Evolutionary conservation across 2,888 invertebrate genomes (phyloP), one percentile per base, ranked within the genome.

Genomic region (Hetaerina titia): DNA sequence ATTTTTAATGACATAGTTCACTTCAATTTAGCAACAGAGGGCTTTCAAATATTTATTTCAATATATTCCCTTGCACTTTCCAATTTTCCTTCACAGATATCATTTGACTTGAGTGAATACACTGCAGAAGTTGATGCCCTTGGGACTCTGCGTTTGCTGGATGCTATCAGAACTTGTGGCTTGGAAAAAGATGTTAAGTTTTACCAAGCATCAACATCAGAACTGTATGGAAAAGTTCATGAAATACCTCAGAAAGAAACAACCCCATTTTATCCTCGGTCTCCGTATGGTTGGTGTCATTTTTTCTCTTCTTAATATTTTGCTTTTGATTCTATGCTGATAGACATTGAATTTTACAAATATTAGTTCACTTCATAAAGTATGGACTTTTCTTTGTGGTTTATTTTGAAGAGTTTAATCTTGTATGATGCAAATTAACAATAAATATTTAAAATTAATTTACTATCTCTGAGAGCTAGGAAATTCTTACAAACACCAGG

Each of bases 101-200:
- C 99, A 0, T 99, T 99, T 96, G 99, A 99, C 96, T 97, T 99
- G 95, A 99, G 99, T 96, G 99, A 99, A 97, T 99, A 99, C 96
- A 99, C 99, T 0, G 99, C 99, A 0, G 99, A 99, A 97, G 99
- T 99, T 1, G 99, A 99, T 97, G 99, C 98, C 0, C 98, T 99
- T n/a, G 99, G 99, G 19, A 99, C 99, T 0, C 97, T 99, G 57
- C 97, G 99, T 95, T 97, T 99, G 64, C 97, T 99, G 94, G 99
- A 99, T 96, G 99, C 99, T 0, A 98, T 99, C 95, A 97, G 99
- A 96, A 99, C 99, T 0, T 99, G 98, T 95, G 98, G 98, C 0
- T 97, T 99, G 95, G 98, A 98, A 96, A 98, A 98, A 95, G 97
- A 97, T 45, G 98, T 99, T 0, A 98, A 97, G 96, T 99, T 99